Base-by-base conservation (phyloP, 2,797 vertebrate species). In the Anableps anableps region DNA sequence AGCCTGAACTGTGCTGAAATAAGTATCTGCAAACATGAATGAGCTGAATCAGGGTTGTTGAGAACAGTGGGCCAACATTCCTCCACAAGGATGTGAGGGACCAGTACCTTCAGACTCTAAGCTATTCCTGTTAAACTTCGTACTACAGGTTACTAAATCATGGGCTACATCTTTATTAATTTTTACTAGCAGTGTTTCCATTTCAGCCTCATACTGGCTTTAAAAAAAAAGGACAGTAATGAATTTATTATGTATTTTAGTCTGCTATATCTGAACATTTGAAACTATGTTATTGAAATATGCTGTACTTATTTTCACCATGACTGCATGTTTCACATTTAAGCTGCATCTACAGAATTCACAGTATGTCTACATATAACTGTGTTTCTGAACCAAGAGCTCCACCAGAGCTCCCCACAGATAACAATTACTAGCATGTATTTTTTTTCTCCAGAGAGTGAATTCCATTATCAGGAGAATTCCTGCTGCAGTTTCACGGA, bases 381-480 rank as follows among this genome's bases (percentile, higher is more conserved):
- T 48, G 6, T 5, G 1, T 71, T 71, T 53, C 75, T 77, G 34
- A 74, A 60, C 45, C 50, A 70, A 55, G 58, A 38, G 50, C 66
- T 75, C 68, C 82, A 76, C 17, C 51, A 64, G 29, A 38, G 11
- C 74, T 85, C 64, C 84, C 90, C 51, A 70, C 43, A 87, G 79
- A 76, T 88, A 80, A 89, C 80, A 83, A 73, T 89, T 87, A 85
- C 83, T 80, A 81, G 86, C 71, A 74, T 73, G 47, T 74, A 75
- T 80, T 48, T 38, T 86, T 80, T n/a, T 21, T 0, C 91, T 88
- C 86, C 70, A 71, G 84, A 80, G 86, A 71, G 71, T 86, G 50
- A 31, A 48, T 80, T 29, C 43, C 72, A 53, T 75, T 85, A 81
- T 84, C 88, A 92, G 74, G 92, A 91, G 91, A 94, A 89, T 91